Percentiles rank a stretch among this genome's conserved stretches.
Evolutionary conservation across 2,888 invertebrate genomes (phyloP).

Genomic region (Cephalotes varians): DNA sequence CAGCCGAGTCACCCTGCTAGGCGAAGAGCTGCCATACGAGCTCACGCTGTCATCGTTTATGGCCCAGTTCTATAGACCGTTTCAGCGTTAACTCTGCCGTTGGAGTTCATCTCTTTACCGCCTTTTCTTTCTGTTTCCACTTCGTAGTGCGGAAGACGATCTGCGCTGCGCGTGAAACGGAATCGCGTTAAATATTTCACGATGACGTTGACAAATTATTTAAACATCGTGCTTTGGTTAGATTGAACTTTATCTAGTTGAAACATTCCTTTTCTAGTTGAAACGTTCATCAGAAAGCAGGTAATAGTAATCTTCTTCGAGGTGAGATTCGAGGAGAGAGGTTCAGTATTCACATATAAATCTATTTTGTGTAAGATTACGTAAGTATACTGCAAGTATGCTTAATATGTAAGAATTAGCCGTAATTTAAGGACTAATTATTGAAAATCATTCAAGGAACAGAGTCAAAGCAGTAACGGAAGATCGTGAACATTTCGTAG

Average conservation of each 20-base stretch:
- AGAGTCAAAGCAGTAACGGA: background rate
- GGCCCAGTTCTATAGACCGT: conserved; percentile 42
- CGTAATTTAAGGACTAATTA: background rate
- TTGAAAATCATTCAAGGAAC: background rate
- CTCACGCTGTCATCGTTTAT: conserved; percentile 43
- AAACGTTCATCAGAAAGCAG: background rate
- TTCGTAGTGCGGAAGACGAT: conserved; percentile 70
- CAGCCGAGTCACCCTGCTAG: conserved; percentile 20
- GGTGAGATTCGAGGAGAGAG: no score
- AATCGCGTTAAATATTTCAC: conserved; percentile 29
- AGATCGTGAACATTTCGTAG: conserved; percentile 1
- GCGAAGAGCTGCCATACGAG: conserved; percentile 7
- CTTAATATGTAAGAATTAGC: background rate
- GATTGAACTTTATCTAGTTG: background rate
- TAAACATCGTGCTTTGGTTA: background rate
- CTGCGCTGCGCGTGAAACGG: conserved; percentile 33
- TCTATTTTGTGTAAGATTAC: background rate
- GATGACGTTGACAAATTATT: conserved; percentile 34
- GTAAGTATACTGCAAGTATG: background rate
- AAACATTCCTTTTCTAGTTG: background rate
- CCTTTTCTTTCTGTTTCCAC: conserved; percentile 70
- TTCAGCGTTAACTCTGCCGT: conserved; percentile 21
- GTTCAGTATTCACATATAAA: background rate
- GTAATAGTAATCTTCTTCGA: background rate
- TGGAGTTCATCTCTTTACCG: conserved; percentile 43